Evolutionary conservation across 1,140 invertebrate genomes (phyloP).

Genomic region (Aricia agestis): DNA sequence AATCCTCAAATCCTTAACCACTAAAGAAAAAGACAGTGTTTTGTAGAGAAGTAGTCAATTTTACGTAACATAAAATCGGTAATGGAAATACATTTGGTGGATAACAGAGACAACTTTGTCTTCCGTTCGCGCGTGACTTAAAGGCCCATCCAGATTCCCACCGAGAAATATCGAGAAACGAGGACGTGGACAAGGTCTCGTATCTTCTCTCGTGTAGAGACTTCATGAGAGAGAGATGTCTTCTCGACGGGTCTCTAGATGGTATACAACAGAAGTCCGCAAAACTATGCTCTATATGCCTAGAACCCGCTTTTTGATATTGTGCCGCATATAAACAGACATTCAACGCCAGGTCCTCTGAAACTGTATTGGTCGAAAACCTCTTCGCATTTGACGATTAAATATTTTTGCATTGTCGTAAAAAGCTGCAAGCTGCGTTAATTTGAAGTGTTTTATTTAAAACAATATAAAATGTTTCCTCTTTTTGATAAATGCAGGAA

Average conservation of each 20-base stretch:
- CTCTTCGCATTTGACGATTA: background rate
- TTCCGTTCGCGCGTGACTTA: no score
- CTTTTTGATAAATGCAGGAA: no score
- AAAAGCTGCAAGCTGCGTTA: no score
- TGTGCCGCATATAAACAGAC: background rate
- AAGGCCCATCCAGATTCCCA: background rate
- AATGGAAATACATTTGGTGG: no score
- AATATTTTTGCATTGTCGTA: background rate
- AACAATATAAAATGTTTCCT: no score
- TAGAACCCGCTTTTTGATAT: background rate
- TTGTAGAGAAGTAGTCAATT: no score
- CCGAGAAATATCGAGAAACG: background rate
- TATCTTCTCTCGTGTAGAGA: background rate
- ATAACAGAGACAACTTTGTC: no score
- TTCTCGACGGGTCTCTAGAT: background rate
- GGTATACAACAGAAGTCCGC: background rate
- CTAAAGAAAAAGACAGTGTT: no score
- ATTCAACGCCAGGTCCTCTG: background rate
- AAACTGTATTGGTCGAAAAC: background rate
- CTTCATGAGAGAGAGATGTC: background rate
- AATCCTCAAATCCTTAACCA: no score
- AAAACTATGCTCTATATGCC: background rate
- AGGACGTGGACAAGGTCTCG: background rate
- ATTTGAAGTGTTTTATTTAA: no score
- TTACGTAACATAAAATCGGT: no score